A percentile compares a stretch with the other conserved stretches of the same genome.
Evolutionary conservation across 2,888 invertebrate genomes (phyloP).

Genomic region (Latrodectus hesperus): DNA sequence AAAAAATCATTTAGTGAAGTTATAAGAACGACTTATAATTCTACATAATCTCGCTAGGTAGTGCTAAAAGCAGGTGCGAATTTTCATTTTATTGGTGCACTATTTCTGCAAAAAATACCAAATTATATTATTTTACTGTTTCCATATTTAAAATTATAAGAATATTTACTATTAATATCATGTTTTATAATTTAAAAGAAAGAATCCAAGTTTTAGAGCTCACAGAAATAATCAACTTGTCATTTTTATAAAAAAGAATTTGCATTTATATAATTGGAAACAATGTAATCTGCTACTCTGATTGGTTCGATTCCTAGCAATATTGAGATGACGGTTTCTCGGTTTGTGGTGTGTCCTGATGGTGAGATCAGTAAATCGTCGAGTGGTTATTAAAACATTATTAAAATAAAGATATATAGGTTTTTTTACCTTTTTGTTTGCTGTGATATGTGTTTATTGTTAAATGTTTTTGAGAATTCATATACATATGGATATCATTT

Average conservation of each 20-base stretch:
- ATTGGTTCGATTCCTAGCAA: constrained; percentile 65
- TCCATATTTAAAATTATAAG: too few relatives aligned
- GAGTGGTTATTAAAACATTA: constrained; percentile 44
- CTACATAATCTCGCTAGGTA: too few relatives aligned
- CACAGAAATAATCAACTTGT: too few relatives aligned
- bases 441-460: constrained; percentile 12
- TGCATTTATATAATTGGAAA: constrained; percentile 47
- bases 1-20: too few relatives aligned
- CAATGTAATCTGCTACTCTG: constrained; percentile 39
- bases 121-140: too few relatives aligned
- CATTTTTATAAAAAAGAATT: constrained; percentile 12
- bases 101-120: too few relatives aligned
- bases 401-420: constrained; percentile 30
- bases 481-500: constrained; percentile 40
- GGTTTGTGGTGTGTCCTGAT: constrained; percentile 58
- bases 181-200: too few relatives aligned
- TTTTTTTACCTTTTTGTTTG: constrained; percentile 36
- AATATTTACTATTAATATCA: too few relatives aligned
- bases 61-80: too few relatives aligned
- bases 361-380: constrained; percentile 40
- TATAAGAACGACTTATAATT: too few relatives aligned
- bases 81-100: too few relatives aligned
- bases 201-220: too few relatives aligned
- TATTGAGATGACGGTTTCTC: constrained; percentile 65
- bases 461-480: constrained; percentile 22